Base-by-base conservation (phyloP, 2,888 invertebrate species). In the Scaptomyza caliginosa region DNA sequence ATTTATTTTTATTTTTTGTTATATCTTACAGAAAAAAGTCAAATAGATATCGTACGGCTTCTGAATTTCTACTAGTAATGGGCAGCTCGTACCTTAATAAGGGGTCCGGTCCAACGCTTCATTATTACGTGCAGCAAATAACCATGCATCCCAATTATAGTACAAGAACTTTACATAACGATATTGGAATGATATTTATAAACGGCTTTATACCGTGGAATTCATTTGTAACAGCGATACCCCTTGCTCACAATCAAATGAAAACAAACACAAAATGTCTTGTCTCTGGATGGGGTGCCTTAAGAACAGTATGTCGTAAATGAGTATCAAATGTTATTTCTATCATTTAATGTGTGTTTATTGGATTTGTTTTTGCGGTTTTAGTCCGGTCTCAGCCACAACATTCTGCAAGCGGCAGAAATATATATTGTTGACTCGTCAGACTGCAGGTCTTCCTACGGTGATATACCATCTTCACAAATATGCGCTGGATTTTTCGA, bases 271-370 rank as follows among this genome's bases (percentile, higher is more conserved):
- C 60, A 0, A 3, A 3, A 1, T 90, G 90, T 38, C 13, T n/a
- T 1, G 76, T 90, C 8, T 86, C 84, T 16, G 90, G 90, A 21
- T 90, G 89, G 86, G 90, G 90, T 13, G 40, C 64, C 6, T 40
- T 28, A 1, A 0, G 10, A 2, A 24, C 8, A 0, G 60, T 66
- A 40, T 63, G 70, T 19, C n/a, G n/a, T 8, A 17, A 4, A 4
- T 6, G 2, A 10, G 0, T 34, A 8, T 34, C 5, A 32, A 32
- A 32, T 11, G 13, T 6, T 13, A 2, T 13, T 13, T 6, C 2
- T n/a, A n/a, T n/a, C n/a, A n/a, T n/a, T n/a, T n/a, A n/a, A n/a
- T n/a, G n/a, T n/a, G n/a, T 2, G 16, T 8, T 10, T 8, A 36
- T 11, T 19, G 2, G 3, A 17, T 11, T 5, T 17, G 1, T 3